Conservation (phyloP, 2,888 invertebrate genomes). For the Rhimphoctona megacephalus region DNA sequence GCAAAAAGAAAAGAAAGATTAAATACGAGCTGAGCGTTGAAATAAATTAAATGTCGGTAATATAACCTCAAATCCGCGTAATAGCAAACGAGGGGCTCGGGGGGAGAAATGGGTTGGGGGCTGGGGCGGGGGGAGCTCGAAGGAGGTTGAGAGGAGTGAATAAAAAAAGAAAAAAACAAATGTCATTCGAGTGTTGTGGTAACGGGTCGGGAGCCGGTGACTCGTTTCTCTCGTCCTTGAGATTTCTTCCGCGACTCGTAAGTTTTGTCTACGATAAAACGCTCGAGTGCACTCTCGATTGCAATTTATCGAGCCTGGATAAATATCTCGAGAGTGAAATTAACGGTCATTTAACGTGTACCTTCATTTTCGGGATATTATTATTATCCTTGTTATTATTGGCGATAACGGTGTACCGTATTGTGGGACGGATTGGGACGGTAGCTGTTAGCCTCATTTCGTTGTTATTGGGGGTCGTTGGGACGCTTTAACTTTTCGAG, state of each 20-base stretch:
- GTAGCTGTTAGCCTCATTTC: neutral
- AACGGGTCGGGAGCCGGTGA: constrained; percentile 74
- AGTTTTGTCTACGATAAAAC: constrained; percentile 20
- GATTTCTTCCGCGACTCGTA: constrained; percentile 38
- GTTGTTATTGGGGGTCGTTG: neutral
- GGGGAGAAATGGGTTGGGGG: neutral
- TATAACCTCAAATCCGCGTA: constrained; percentile 12
- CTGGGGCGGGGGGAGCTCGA: neutral
- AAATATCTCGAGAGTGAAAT: constrained; percentile 26
- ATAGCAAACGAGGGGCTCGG: neutral
- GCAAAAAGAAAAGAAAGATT: neutral
- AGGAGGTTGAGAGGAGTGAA: neutral
- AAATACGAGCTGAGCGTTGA: neutral
- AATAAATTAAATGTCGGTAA: neutral
- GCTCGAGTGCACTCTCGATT: constrained; percentile 1
- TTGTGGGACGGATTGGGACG: neutral
- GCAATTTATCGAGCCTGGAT: neutral
- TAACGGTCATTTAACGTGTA: neutral
- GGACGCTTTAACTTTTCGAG: neutral
- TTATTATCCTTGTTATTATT: neutral
- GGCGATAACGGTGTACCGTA: neutral
- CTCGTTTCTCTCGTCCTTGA: constrained; percentile 73
- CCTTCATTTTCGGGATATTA: neutral
- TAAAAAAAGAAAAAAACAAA: constrained; percentile 2
- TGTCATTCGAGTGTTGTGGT: constrained; percentile 78